Evolutionary conservation across 1,140 invertebrate species (phyloP).

Genomic region (Drosophila pallidifrons): DNA sequence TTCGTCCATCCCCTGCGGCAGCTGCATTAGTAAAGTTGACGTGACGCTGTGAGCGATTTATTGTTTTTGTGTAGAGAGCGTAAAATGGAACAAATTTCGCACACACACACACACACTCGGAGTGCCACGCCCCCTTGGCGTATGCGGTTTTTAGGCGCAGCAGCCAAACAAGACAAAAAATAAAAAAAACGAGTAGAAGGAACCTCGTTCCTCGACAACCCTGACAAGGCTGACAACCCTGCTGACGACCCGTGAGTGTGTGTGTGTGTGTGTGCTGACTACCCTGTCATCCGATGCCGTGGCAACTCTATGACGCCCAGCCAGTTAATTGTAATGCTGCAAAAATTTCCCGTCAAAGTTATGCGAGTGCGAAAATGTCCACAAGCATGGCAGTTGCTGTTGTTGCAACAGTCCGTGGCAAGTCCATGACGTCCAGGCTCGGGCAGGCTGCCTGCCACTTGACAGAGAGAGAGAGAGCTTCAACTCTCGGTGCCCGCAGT

Average conservation of each 20-base stretch:
- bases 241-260: not conserved
- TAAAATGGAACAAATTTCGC: conserved; percentile 79
- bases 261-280: not conserved
- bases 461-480: conserved; percentile 28
- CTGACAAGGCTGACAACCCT: conserved; percentile 10
- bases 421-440: no score
- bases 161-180: conserved; percentile 8
- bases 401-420: no score
- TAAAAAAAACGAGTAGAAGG: not conserved
- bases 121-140: conserved; percentile 3
- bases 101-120: conserved; percentile 13
- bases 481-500: conserved; percentile 9
- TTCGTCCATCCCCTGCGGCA: not conserved
- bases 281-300: not conserved
- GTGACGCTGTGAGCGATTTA: conserved; percentile 81
- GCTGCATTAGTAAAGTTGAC: conserved; percentile 77
- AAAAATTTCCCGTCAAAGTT: conserved; percentile 77
- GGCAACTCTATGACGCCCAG: conserved; percentile 3
- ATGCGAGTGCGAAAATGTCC: conserved; percentile 79
- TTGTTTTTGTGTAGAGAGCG: conserved; percentile 80
- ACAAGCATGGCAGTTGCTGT: conserved; percentile 28
- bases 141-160: conserved; percentile 13
- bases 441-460: conserved; percentile 33
- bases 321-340: conserved; percentile 78
- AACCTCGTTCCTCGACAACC: not conserved